These are phyloP conservation scores for Agrotis puta DNA, from an alignment of 2,888 invertebrate genomes.

Conservation along the genomic window DNA sequence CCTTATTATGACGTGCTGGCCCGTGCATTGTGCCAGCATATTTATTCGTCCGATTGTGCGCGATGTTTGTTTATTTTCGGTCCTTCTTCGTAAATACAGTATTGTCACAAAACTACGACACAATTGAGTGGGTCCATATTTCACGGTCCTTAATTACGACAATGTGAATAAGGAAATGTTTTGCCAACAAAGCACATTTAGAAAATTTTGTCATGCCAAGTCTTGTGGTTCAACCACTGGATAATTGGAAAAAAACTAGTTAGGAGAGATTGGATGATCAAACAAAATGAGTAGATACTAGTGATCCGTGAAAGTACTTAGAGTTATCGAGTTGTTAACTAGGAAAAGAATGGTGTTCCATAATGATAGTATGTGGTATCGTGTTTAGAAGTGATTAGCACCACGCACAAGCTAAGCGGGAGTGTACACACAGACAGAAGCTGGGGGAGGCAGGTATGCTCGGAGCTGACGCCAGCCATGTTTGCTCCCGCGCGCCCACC, in stretches of 20 bases:
- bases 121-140: constrained; percentile 85
- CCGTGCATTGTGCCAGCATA: constrained; percentile 88
- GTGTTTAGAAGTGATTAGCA: constrained; percentile 87
- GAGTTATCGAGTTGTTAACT: constrained; percentile 84
- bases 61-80: constrained; percentile 89
- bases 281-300: constrained; percentile 70
- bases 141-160: constrained; percentile 85
- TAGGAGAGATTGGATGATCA: constrained; percentile 64
- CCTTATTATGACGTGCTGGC: constrained; percentile 90
- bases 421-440: constrained; percentile 79
- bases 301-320: constrained; percentile 79
- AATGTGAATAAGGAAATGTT: constrained; percentile 75
- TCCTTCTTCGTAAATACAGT: constrained; percentile 87
- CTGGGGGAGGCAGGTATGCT: constrained; percentile 75
- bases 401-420: constrained; percentile 79
- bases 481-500: constrained; percentile 83
- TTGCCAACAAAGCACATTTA: constrained; percentile 73
- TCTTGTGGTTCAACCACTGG: constrained; percentile 37
- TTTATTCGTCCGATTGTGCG: constrained; percentile 87
- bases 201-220: constrained; percentile 37
- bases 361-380: constrained; percentile 84
- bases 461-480: constrained; percentile 79
- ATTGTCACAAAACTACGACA: constrained; percentile 84
- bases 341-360: constrained; percentile 85
- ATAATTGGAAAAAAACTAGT: constrained; percentile 33